These are phyloP conservation scores for Urocolius indicus DNA, from an alignment of 2,113 vertebrate species.

Conservation along the genomic window DNA sequence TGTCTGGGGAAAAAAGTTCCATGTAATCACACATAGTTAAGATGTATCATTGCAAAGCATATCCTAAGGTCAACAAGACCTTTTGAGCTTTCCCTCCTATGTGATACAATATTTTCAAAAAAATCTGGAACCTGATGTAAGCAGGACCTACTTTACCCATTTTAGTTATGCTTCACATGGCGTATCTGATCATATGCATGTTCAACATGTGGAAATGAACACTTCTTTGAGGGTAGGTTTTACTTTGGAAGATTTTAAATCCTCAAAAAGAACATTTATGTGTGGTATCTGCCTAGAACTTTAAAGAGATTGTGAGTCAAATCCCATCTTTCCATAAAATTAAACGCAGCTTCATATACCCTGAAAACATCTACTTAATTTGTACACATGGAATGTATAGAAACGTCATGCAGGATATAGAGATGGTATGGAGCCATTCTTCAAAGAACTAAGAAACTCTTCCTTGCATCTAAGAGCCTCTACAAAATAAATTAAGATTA, in stretches of 20 bases:
- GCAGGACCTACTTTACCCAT: background rate
- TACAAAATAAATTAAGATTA: background rate
- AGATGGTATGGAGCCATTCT: background rate
- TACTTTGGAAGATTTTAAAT: background rate
- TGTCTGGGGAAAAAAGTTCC: background rate
- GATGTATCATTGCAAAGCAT: background rate
- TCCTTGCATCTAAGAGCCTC: background rate
- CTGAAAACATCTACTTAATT: background rate
- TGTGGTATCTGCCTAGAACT: background rate
- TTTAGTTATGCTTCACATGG: background rate
- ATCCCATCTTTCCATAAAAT: background rate
- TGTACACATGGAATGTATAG: background rate
- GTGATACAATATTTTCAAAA: background rate
- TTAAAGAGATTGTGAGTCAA: background rate
- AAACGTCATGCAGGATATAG: background rate
- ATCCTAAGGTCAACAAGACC: background rate
- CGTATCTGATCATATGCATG: background rate
- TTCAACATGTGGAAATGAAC: background rate
- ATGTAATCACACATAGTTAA: background rate
- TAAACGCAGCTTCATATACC: background rate
- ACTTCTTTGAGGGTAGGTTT: background rate
- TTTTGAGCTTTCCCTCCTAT: background rate
- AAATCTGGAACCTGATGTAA: background rate
- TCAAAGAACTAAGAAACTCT: background rate
- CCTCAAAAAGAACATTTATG: background rate